Base-by-base conservation (phyloP, 2,797 vertebrate species). In the Falco cherrug region DNA sequence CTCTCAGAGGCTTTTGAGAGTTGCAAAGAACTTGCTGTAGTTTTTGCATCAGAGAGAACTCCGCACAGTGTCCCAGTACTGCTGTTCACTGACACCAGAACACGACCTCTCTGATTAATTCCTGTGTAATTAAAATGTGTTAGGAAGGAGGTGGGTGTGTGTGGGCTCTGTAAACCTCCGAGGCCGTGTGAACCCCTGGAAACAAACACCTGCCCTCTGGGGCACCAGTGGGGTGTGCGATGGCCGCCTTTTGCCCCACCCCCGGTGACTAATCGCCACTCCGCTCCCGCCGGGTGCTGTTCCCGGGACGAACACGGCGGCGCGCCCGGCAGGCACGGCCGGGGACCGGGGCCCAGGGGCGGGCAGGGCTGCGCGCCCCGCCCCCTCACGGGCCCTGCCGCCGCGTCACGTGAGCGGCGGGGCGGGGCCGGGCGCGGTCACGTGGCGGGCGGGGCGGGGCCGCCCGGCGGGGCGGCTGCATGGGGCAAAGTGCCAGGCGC, bases 21-120 rank as follows among this genome's bases (percentile, higher is more conserved):
- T 3, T 25, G n/a, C 0, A 1, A 18, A 37, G 29, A 28, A 9
- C 56, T 20, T 20, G 1, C 7, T 4, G 7, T 6, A 11, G 22
- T 5, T 33, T 6, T 37, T 1, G 6, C 11, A 60, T 6, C 4
- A 2, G 29, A n/a, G 31, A 37, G 37, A 37, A 6, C 0, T 2
- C 16, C 29, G 9, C 3, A 1, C 9, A 1, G 5, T 2, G 3
- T 17, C 22, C 19, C 29, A 8, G 51, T 8, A 1, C 21, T 2
- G 50, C 50, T 18, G 0, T 7, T n/a, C 5, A 1, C 54, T 3
- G 43, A 2, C 15, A 35, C 37, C 37, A 26, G 47, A 39, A 35
- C 3, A 3, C 1, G 26, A 4, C 7, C 31, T 45, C 33, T 26
- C 31, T 15, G 1, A 16, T 3, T 22, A 25, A 16, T 43, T 28